Percentiles rank a stretch among this genome's conserved stretches.
phyloP scores from a whole-genome alignment of 1,140 invertebrate genomes.

The Polypedilum vanderplanki region DNA sequence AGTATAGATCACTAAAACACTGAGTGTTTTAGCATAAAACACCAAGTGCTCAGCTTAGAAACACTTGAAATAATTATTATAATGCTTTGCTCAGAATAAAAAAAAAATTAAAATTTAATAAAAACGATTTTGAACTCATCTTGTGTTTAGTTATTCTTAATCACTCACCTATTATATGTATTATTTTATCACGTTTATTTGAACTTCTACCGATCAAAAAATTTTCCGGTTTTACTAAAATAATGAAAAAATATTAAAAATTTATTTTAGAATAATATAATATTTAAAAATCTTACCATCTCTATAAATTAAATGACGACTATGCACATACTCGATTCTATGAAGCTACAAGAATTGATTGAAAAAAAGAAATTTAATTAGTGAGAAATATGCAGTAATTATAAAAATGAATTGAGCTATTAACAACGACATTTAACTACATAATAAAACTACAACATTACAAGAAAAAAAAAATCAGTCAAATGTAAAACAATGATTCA shows the following conservation, averaged over 20 bases:
- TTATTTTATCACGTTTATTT: constrained; percentile 96
- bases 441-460: constrained; percentile 23
- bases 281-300: constrained; percentile 70
- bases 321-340: constrained; percentile 99
- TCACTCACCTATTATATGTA: constrained; percentile 90
- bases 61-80: too few relatives aligned
- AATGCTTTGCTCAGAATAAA: too few relatives aligned
- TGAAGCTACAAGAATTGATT: constrained; percentile 64
- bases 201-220: constrained; percentile 98
- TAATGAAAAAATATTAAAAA: too few relatives aligned
- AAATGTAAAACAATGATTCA: too few relatives aligned
- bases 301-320: constrained; percentile 97
- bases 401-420: constrained; percentile 28
- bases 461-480: too few relatives aligned
- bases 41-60: too few relatives aligned
- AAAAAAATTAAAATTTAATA: too few relatives aligned
- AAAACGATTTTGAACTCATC: too few relatives aligned
- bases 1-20: too few relatives aligned
- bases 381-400: background rate
- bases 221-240: constrained; percentile 75
- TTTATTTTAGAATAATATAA: too few relatives aligned
- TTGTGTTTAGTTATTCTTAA: too few relatives aligned
- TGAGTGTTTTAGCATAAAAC: too few relatives aligned
- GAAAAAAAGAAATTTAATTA: background rate
- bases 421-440: constrained; percentile 9